Conservation (phyloP, 1,140 invertebrate genomes). For the Zaprionus camerounensis region DNA sequence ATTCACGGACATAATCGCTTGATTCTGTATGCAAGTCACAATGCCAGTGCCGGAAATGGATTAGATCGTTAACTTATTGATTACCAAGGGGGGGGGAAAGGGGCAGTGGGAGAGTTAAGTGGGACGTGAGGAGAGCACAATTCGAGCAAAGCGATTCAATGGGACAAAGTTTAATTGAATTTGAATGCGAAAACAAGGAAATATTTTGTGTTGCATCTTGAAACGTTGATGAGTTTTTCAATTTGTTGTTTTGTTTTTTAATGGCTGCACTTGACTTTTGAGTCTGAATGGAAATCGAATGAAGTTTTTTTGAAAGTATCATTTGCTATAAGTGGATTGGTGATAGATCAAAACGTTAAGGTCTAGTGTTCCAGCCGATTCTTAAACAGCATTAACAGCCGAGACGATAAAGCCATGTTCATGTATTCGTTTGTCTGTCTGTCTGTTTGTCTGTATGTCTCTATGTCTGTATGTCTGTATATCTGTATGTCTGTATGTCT, state of each 20-base stretch:
- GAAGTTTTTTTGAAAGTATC: not conserved
- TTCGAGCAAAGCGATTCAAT: not conserved
- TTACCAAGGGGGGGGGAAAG: slow-evolving; percentile 27
- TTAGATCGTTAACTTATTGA: slow-evolving; percentile 56
- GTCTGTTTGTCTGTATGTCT: too few species aligned
- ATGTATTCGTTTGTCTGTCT: too few species aligned
- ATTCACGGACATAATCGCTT: not conserved
- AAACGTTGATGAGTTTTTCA: slow-evolving; percentile 5
- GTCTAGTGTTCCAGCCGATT: not conserved
- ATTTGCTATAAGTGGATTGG: not conserved
- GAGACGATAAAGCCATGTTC: too few species aligned
- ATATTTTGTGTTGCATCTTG: not conserved
- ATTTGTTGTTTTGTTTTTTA: not conserved
- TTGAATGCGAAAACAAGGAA: not conserved
- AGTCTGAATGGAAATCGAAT: not conserved
- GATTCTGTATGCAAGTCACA: slow-evolving; percentile 47
- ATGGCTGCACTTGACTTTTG: not conserved
- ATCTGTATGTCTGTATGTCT: too few species aligned
- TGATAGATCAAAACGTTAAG: not conserved
- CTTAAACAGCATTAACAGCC: too few species aligned
- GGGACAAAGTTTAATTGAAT: slow-evolving; percentile 8
- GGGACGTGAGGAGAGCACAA: not conserved
- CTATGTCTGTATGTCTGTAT: too few species aligned
- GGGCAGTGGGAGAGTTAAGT: not conserved
- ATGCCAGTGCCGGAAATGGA: slow-evolving; percentile 45